Evolutionary conservation across 2,888 invertebrate genomes (phyloP).

Genomic region (Torymus texanus): DNA sequence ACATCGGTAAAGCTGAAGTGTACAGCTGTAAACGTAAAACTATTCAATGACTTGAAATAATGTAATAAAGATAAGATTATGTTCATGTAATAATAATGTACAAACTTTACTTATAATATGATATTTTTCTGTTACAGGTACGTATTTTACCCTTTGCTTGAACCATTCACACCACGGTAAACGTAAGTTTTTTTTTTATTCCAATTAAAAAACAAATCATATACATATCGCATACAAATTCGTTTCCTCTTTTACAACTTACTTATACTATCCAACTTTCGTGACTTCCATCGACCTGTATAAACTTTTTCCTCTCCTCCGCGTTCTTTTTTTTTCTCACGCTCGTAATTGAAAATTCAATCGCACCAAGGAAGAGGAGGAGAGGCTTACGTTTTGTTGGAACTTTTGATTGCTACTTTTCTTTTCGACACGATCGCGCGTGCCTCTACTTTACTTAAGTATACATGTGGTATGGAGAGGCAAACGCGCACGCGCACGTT

Average conservation of each 20-base stretch:
- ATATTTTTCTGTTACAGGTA: slow-evolving; percentile 49
- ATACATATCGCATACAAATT: background rate
- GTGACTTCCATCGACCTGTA: too few species aligned
- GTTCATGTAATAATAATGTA: too few species aligned
- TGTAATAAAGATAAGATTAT: too few species aligned
- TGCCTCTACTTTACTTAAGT: slow-evolving; percentile 4
- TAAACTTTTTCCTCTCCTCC: background rate
- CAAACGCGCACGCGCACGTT: too few species aligned
- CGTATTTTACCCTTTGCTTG: background rate
- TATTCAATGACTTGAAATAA: too few species aligned
- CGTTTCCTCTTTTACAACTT: background rate
- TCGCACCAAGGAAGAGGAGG: background rate
- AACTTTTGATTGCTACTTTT: slow-evolving; percentile 26
- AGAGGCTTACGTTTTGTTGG: slow-evolving; percentile 14
- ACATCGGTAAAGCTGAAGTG: too few species aligned
- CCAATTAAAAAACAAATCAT: background rate
- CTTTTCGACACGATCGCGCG: background rate
- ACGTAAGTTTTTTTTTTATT: slow-evolving; percentile 29
- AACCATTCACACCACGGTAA: background rate
- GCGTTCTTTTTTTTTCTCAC: background rate
- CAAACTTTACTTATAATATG: background rate
- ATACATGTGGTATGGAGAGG: too few species aligned
- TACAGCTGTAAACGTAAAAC: too few species aligned
- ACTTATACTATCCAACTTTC: background rate
- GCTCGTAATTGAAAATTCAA: slow-evolving; percentile 29